Evolutionary conservation across 2,888 invertebrate species (phyloP).

Genomic region (Caenorhabditis sulstoni): DNA sequence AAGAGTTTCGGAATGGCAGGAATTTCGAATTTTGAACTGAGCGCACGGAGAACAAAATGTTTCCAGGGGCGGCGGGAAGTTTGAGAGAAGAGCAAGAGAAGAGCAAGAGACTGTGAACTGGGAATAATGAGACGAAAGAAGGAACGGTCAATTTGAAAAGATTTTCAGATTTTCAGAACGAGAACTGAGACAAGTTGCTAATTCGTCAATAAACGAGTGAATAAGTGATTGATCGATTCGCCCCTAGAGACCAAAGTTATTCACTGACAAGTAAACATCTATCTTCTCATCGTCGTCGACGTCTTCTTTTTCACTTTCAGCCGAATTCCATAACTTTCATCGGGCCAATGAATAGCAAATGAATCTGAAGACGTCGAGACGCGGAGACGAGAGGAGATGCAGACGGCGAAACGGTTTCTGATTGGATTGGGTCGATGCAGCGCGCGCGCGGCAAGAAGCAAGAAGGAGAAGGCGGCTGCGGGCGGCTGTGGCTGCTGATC

Average conservation of each 20-base stretch:
- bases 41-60: neutral
- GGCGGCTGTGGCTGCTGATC: constrained; percentile 35
- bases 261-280: constrained; percentile 20
- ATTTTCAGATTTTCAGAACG: neutral
- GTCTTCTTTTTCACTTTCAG: constrained; percentile 10
- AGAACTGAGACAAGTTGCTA: constrained; percentile 4
- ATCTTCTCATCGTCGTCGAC: neutral
- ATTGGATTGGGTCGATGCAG: constrained; percentile 42
- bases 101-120: neutral
- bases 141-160: constrained; percentile 1
- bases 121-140: neutral
- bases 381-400: constrained; percentile 17
- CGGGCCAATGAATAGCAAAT: constrained; percentile 19
- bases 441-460: neutral
- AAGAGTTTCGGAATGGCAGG: constrained; percentile 1
- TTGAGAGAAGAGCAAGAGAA: neutral
- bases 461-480: too few relatives aligned
- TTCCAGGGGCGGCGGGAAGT: too few relatives aligned
- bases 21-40: neutral
- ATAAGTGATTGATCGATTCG: constrained; percentile 36
- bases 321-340: constrained; percentile 18
- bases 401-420: constrained; percentile 48
- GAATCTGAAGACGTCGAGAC: constrained; percentile 1
- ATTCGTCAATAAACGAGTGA: constrained; percentile 23
- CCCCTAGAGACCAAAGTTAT: constrained; percentile 17